Conservation (phyloP, 2,113 vertebrate species). For the Triplophysa rosa region DNA sequence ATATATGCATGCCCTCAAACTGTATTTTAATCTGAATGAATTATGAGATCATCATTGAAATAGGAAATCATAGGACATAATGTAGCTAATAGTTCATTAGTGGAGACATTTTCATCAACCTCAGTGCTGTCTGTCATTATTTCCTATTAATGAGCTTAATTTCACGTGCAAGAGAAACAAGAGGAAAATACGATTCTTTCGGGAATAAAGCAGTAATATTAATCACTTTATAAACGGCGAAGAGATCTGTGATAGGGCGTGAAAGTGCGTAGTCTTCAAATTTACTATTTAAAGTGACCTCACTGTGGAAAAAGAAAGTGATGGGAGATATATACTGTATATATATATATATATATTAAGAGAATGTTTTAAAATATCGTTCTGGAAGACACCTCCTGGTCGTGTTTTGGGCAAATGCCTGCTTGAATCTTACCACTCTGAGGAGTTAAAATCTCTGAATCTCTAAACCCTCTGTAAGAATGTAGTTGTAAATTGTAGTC, state of each 20-base stretch:
- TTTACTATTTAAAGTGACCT: constrained; percentile 94
- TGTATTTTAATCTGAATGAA: no score
- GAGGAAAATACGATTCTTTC: background rate
- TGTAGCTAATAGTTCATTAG: no score
- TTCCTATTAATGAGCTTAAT: background rate
- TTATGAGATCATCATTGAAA: no score
- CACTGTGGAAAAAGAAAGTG: constrained; percentile 72
- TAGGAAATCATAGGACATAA: no score
- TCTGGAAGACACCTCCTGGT: constrained; percentile 74
- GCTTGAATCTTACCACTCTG: constrained; percentile 73
- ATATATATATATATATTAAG: constrained; percentile 55
- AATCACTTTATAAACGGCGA: background rate
- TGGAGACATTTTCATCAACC: no score
- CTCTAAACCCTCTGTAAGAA: constrained; percentile 59
- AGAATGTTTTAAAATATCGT: constrained; percentile 67
- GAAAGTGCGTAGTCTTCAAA: constrained; percentile 77
- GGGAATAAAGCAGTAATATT: no score
- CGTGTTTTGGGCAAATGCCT: constrained; percentile 69
- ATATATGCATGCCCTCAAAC: no score
- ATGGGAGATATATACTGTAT: constrained; percentile 1
- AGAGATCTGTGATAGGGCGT: constrained; percentile 75
- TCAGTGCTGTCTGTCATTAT: no score
- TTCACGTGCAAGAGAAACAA: background rate
- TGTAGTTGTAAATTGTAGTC: constrained; percentile 81
- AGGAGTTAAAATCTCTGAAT: constrained; percentile 32